Conservation (phyloP, 2,888 invertebrate species). For the Tridacna crocea region DNA sequence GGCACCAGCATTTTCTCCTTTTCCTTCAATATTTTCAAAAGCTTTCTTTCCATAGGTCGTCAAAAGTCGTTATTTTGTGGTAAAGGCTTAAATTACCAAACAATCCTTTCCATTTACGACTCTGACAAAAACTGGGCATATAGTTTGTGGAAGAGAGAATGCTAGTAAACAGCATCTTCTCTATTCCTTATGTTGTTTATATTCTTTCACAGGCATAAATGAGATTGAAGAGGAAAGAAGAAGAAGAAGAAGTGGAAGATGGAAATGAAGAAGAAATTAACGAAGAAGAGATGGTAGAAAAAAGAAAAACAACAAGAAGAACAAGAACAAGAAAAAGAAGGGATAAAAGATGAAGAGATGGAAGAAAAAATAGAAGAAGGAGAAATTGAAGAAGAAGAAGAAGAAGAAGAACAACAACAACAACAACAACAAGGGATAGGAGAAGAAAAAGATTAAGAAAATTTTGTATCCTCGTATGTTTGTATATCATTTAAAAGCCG, state of each 20-base stretch:
- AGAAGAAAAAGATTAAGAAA: background rate
- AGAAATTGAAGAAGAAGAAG: background rate
- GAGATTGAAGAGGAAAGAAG: background rate
- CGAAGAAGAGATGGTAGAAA: background rate
- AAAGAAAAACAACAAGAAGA: background rate
- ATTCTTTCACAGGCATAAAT: background rate
- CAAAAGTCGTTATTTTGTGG: too few species aligned
- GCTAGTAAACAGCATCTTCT: too few species aligned
- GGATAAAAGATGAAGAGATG: background rate
- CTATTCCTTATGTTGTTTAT: too few species aligned
- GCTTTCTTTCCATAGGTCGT: too few species aligned
- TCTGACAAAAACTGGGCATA: too few species aligned
- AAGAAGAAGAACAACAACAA: conserved; percentile 23
- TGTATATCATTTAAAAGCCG: background rate
- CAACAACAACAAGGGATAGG: background rate
- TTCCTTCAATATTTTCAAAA: too few species aligned
- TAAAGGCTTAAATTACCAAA: too few species aligned
- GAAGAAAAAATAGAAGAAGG: background rate
- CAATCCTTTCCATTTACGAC: too few species aligned
- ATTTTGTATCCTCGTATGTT: background rate
- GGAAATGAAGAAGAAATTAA: background rate
- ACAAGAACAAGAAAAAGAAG: background rate
- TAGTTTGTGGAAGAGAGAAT: too few species aligned
- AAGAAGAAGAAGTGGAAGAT: background rate
- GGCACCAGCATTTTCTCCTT: too few species aligned